Base-by-base conservation (phyloP, 2,797 vertebrate species). In the Taeniopygia guttata region DNA sequence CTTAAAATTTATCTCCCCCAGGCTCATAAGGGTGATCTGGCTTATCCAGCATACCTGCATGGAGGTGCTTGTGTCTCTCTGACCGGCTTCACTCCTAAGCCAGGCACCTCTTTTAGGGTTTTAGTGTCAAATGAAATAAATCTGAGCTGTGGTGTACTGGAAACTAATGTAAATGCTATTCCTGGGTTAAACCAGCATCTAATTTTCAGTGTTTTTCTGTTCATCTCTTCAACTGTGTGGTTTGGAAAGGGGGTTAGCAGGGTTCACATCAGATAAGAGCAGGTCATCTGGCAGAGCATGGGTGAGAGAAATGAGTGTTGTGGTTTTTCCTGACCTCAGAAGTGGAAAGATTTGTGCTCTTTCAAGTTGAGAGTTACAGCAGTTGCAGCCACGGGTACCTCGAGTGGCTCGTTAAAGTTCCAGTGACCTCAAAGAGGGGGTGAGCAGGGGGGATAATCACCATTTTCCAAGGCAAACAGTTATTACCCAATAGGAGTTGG, bases 271-370 rank as follows among this genome's bases (percentile, higher is more conserved):
- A 64, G 89, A 92, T 87, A 74, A 54, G 77, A 70, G 48, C 1
- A 52, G 64, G 81, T 84, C 63, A 11, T 42, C 81, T 96, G 95
- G 91, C 82, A 70, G n/a, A 5, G 26, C 21, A 18, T 22, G 20
- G 45, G 43, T 0, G 1, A 40, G 62, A n/a, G 66, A 93, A 90
- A 89, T 40, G 87, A 29, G 1, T 5, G 16, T 46, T 92, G 92
- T 89, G 92, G 91, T 91, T 95, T 95, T 30, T 72, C 45, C 82
- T 77, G 73, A 89, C 90, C 90, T 93, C 90, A 89, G 84, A 72
- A 95, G 42, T 76, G 85, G 94, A 89, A 94, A 70, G 74, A 80
- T 93, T 77, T 79, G 80, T 1, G 13, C 64, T 82, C 38, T 52
- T 56, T 60, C n/a, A 10, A 36, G 69, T 23, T 8, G 74, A 72